A percentile compares a stretch with the other conserved stretches of the same genome.
These are phyloP conservation scores for Scyliorhinus canicula DNA, from an alignment of 2,797 vertebrate genomes.

Conservation along the genomic window DNA sequence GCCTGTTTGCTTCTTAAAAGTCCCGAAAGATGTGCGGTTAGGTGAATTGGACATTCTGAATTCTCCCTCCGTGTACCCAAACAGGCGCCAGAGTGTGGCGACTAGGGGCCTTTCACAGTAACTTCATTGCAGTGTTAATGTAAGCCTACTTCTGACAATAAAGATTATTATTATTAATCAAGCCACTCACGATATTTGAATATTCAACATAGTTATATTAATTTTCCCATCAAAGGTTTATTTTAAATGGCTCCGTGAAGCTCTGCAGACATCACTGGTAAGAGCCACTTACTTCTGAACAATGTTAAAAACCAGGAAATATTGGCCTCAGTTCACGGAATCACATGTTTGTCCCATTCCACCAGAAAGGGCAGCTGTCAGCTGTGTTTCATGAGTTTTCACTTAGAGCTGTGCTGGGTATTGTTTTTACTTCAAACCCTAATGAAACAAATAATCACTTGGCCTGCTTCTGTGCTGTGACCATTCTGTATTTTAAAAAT, in stretches of 20 bases:
- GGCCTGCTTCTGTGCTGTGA: background rate
- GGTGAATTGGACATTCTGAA: no score
- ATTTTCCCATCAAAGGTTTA: background rate
- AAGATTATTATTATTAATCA: no score
- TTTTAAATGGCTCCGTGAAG: no score
- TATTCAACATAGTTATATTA: background rate
- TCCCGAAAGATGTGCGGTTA: no score
- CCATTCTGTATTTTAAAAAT: no score
- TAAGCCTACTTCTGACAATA: no score
- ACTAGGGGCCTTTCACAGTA: no score
- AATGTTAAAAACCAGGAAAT: background rate
- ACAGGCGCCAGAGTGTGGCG: no score
- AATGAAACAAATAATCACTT: background rate
- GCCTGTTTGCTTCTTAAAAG: background rate
- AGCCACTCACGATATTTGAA: background rate
- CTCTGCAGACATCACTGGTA: background rate
- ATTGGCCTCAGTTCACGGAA: background rate
- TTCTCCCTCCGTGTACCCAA: no score
- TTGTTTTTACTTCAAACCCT: background rate
- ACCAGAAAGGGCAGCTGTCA: conserved; percentile 8
- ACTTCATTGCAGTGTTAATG: no score
- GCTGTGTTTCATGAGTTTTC: conserved; percentile 18
- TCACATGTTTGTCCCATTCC: background rate
- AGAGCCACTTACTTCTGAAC: background rate
- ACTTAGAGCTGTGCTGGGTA: background rate